Evolutionary conservation across 2,888 invertebrate species (phyloP), one percentile per base, ranked within the genome.

Genomic region (Hemaris fuciformis): DNA sequence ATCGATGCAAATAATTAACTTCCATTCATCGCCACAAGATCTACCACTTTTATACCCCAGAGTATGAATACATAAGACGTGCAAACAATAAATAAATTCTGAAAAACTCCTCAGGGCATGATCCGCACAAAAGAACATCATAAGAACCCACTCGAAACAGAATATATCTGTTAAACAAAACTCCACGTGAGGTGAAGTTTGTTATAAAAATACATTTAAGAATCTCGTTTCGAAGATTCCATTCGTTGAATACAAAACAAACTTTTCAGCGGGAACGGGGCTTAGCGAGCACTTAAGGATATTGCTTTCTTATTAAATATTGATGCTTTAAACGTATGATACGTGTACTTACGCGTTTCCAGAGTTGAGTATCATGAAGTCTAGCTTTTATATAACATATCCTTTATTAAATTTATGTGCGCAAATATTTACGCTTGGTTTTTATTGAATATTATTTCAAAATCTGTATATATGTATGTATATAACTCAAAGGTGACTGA

Each of bases 231-330:
- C 34, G 27, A 43, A 59, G 48, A 60, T 57, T 22, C 45, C 18
- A 42, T 23, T 53, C 25, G 31, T 43, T 45, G 22, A 41, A 61
- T 61, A n/a, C 57, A 46, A 48, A 57, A 60, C 48, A 57, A 59
- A 59, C 31, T 59, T 61, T 64, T 57, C 41, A 59, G 10, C 22
- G 25, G 56, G 60, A 48, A 62, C 59, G 61, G 38, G 60, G 62
- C 59, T 64, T 62, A 57, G 57, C 23, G 59, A 68, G 70, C 77
- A 72, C 73, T 77, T 71, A 67, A 65, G 71, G 59, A 69, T 72
- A 77, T 77, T 74, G 65, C 67, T 45, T 22, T 62, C 70, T 66
- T 71, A 75, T 76, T 73, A 71, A 76, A 77, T 77, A 77, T 77
- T 75, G 71, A 75, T 72, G 68, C 66, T 57, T 62, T 64, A 63